Evolutionary conservation across 2,888 invertebrate genomes (phyloP), one percentile per base, ranked within the genome.

Genomic region (Mythimna pallens): DNA sequence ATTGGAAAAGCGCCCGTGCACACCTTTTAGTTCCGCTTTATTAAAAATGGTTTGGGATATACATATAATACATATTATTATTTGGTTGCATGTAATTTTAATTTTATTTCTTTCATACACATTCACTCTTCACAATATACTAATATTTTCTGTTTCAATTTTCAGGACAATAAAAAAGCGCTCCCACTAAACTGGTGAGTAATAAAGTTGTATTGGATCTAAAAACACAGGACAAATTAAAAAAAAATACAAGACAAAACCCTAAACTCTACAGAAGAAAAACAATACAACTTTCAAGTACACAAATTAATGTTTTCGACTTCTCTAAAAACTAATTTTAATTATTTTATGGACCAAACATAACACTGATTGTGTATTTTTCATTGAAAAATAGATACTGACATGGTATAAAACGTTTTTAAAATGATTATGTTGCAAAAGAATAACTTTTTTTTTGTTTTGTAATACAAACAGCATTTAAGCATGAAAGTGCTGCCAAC

Each of bases 311-410:
- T 76, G 59, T 74, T 70, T 76, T 76, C 75, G 74, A 76, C 73
- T 81, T 71, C 73, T 73, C 71, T 84, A 84, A 88, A 65, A 89
- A 83, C 59, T 85, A 87, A 83, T 86, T 81, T 84, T 58, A 34
- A 61, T 61, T 86, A 84, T 87, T 88, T 86, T 84, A 87, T 87
- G 87, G 88, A 90, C 89, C 87, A 91, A 92, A 89, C 84, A 74
- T 82, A 80, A 81, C 76, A 80, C 67, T 10, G 9, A 70, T 54
- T 68, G 54, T 80, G 65, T 76, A 66, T 70, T 77, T 78, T 67
- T 36, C 74, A 73, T 66, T 55, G 25, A 76, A 64, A 55, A 76
- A 73, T 70, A 65, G 30, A 65, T 77, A 70, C 75, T 65, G 54
- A 43, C 9, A 58, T 54, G 65, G 67, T 83, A 76, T 66, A 83